Evolutionary conservation across 2,888 invertebrate species (phyloP).

Genomic region (Lamellibrachia columna): DNA sequence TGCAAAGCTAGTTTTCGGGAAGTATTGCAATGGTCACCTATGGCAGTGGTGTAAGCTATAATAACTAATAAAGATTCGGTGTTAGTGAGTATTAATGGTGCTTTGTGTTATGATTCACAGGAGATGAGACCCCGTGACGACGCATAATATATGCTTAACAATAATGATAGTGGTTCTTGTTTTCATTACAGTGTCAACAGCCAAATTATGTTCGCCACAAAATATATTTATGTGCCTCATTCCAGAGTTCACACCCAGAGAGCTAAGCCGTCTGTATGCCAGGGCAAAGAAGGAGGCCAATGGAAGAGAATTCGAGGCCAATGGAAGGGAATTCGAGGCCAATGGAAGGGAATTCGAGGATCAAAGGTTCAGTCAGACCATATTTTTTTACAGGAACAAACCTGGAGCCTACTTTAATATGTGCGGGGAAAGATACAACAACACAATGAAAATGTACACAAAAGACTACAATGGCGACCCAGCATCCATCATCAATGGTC

Average conservation of each 20-base stretch:
- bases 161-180: too few species aligned
- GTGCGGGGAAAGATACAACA: neutral
- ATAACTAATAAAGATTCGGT: too few species aligned
- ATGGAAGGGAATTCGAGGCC: neutral
- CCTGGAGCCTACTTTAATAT: neutral
- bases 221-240: neutral
- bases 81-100: too few species aligned
- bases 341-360: neutral
- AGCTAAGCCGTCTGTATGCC: neutral
- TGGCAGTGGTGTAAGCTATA: too few species aligned
- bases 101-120: too few species aligned
- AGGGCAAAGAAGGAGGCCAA: neutral
- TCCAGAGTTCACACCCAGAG: neutral
- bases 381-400: neutral
- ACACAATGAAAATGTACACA: constrained; percentile 14
- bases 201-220: neutral
- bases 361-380: neutral
- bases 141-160: too few species aligned
- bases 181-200: neutral
- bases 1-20: too few species aligned
- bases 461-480: constrained; percentile 34
- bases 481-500: constrained; percentile 26
- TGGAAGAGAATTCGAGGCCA: neutral
- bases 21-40: too few species aligned
- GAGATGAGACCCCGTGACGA: too few species aligned